Evolutionary conservation across 1,140 invertebrate genomes (phyloP).

Genomic region (Hypothenemus hampei): DNA sequence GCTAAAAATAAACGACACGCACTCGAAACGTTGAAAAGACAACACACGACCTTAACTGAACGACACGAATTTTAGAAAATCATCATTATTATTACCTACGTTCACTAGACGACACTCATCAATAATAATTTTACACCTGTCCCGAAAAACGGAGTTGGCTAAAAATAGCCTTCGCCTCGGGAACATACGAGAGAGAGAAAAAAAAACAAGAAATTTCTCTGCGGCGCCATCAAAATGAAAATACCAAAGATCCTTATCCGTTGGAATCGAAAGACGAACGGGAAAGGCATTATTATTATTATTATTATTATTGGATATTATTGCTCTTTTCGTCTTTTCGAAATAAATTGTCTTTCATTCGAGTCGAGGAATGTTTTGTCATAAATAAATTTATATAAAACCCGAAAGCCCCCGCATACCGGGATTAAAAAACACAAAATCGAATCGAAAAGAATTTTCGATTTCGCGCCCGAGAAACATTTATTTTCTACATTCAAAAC

Average conservation of each 20-base stretch:
- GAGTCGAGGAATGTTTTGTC: slow-evolving; percentile 17
- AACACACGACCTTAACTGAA: slow-evolving; percentile 7
- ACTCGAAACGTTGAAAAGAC: not conserved
- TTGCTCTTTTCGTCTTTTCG: slow-evolving; percentile 18
- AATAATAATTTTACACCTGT: slow-evolving; percentile 19
- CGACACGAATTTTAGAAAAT: slow-evolving; percentile 12
- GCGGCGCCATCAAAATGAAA: slow-evolving; percentile 15
- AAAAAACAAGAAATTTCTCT: slow-evolving; percentile 17
- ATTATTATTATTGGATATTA: too few relatives aligned
- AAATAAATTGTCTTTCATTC: slow-evolving; percentile 19
- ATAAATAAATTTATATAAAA: too few relatives aligned
- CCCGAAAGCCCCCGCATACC: too few relatives aligned
- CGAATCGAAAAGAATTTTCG: too few relatives aligned
- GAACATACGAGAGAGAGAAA: slow-evolving; percentile 14
- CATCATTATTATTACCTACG: slow-evolving; percentile 4
- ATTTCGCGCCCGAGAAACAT: too few relatives aligned
- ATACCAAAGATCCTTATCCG: slow-evolving; percentile 21
- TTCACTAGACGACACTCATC: slow-evolving; percentile 7
- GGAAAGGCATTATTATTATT: too few relatives aligned
- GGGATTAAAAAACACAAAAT: too few relatives aligned
- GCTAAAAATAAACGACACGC: not conserved
- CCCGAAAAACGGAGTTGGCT: slow-evolving; percentile 1
- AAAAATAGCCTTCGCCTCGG: slow-evolving; percentile 9
- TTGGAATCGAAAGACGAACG: slow-evolving; percentile 16
- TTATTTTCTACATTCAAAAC: too few relatives aligned